phyloP scores from a whole-genome alignment of 1,140 invertebrate genomes.

The Panagrolaimus sp. region DNA sequence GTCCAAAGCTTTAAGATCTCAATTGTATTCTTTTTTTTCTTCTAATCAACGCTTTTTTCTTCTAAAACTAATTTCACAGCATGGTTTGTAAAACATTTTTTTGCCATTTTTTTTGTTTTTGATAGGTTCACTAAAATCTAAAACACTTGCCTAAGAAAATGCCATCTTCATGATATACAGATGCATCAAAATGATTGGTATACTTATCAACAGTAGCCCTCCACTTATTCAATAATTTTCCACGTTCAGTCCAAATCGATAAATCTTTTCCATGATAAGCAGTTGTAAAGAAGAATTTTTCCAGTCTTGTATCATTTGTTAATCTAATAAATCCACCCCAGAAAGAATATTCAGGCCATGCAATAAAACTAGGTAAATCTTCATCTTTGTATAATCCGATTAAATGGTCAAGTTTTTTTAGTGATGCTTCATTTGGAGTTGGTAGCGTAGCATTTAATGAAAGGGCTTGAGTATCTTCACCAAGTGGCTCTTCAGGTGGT shows the following conservation, averaged over 20 bases:
- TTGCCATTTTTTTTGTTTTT: too few species aligned
- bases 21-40: too few species aligned
- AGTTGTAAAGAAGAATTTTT: constrained; percentile 58
- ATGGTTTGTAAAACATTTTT: too few species aligned
- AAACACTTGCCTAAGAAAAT: constrained; percentile 34
- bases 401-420: not conserved
- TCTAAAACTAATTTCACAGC: too few species aligned
- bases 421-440: not conserved
- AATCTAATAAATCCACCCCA: constrained; percentile 53
- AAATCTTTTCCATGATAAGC: constrained; percentile 54
- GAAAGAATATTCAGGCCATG: constrained; percentile 52
- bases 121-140: too few species aligned
- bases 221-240: constrained; percentile 53
- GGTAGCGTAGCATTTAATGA: constrained; percentile 13
- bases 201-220: constrained; percentile 51
- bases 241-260: constrained; percentile 48
- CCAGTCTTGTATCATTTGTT: constrained; percentile 45
- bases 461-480: constrained; percentile 1
- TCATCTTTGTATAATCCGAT: constrained; percentile 33
- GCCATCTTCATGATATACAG: constrained; percentile 54
- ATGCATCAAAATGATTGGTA: constrained; percentile 47
- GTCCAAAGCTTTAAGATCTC: too few species aligned
- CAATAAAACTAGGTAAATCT: constrained; percentile 47
- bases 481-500: constrained; percentile 15
- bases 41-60: too few species aligned